phyloP scores from a whole-genome alignment of 2,113 vertebrate genomes.

The Oryzias curvinotus region DNA sequence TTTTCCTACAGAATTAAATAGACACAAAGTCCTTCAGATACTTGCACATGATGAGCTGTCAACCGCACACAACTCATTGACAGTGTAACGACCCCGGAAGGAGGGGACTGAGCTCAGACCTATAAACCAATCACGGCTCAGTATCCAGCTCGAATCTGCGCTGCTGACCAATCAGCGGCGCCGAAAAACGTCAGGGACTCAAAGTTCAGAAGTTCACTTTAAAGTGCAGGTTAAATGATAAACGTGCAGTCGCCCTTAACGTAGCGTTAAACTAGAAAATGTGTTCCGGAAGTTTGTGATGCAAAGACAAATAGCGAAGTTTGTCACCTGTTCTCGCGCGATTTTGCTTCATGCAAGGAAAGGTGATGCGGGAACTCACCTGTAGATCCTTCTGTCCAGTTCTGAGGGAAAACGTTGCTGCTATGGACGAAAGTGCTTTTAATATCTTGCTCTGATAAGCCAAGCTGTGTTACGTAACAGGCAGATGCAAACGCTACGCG shows the following conservation, averaged over 20 bases:
- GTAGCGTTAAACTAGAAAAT: too few relatives aligned
- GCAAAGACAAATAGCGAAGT: background rate
- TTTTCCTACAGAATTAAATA: too few relatives aligned
- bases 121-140: conserved; percentile 18
- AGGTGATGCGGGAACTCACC: fast-evolving
- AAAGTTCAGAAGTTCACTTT: background rate
- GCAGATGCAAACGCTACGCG: too few relatives aligned
- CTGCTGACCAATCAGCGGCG: conserved; percentile 33
- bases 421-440: conserved; percentile 21
- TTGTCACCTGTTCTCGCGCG: background rate
- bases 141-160: background rate
- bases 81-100: conserved; percentile 6
- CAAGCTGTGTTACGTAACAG: too few relatives aligned
- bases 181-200: background rate
- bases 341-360: background rate
- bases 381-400: too few relatives aligned
- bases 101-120: background rate
- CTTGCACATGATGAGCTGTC: background rate
- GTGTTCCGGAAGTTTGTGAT: too few relatives aligned
- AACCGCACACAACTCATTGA: background rate
- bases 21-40: background rate
- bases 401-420: too few relatives aligned
- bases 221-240: background rate
- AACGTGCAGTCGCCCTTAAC: background rate
- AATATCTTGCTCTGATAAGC: conserved; percentile 33